phyloP scores from a whole-genome alignment of 2,888 invertebrate genomes.

The Deilephila porcellus region DNA sequence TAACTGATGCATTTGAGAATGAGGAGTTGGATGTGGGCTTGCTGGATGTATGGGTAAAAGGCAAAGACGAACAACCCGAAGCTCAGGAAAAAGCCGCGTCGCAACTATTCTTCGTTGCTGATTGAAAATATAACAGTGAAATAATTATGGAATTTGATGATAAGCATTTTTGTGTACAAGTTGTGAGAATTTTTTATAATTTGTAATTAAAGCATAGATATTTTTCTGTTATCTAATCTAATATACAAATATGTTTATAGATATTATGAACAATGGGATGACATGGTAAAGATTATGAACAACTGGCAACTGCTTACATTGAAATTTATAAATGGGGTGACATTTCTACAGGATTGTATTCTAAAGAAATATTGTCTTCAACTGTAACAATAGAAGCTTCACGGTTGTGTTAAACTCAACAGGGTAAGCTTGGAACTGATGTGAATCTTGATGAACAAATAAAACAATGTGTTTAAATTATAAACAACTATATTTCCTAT shows the following conservation, averaged over 20 bases:
- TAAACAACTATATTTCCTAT: constrained; percentile 77
- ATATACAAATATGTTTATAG: too few relatives aligned
- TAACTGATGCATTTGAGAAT: constrained; percentile 61
- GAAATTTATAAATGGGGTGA: neutral
- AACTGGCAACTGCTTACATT: neutral
- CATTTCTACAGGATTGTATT: too few relatives aligned
- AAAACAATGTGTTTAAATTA: constrained; percentile 57
- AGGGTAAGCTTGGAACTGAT: too few relatives aligned
- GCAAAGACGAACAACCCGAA: constrained; percentile 39
- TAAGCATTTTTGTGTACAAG: neutral
- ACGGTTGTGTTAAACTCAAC: too few relatives aligned
- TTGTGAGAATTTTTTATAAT: too few relatives aligned
- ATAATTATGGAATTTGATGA: neutral
- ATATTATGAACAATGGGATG: too few relatives aligned
- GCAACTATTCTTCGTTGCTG: constrained; percentile 29
- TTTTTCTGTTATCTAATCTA: too few relatives aligned
- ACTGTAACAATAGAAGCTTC: too few relatives aligned
- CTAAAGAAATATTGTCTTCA: too few relatives aligned
- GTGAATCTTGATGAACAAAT: constrained; percentile 43
- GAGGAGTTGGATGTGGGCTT: constrained; percentile 67
- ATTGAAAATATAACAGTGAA: neutral
- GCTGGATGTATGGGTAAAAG: constrained; percentile 65
- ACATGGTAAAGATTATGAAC: neutral
- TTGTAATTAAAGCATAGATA: too few relatives aligned
- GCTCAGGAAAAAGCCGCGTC: constrained; percentile 32